phyloP scores from a whole-genome alignment of 2,888 invertebrate species.

The Lathronympha strigana region DNA sequence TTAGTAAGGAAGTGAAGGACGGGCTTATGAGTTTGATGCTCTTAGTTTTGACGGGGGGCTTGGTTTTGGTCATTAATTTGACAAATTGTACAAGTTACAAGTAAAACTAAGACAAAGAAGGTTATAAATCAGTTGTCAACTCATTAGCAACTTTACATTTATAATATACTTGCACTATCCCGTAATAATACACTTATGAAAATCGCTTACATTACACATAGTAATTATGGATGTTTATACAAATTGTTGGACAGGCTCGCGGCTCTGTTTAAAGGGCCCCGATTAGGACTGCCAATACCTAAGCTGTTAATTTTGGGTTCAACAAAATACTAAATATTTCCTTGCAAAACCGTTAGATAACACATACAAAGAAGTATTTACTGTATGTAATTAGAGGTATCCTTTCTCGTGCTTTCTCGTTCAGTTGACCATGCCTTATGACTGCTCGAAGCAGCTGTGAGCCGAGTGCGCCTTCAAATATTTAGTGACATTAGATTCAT shows the following conservation, averaged over 20 bases:
- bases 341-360: too few species aligned
- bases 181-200: conserved; percentile 51
- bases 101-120: neutral
- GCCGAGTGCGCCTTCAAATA: too few species aligned
- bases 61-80: neutral
- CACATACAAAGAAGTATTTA: too few species aligned
- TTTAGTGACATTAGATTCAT: too few species aligned
- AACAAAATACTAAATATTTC: neutral
- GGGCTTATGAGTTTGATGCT: too few species aligned
- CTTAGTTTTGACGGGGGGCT: too few species aligned
- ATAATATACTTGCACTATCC: conserved; percentile 22
- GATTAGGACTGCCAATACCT: conserved; percentile 69
- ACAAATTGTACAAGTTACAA: neutral
- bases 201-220: conserved; percentile 46
- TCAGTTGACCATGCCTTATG: too few species aligned
- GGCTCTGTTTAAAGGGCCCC: conserved; percentile 64
- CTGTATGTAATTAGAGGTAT: too few species aligned
- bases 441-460: too few species aligned
- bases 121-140: neutral
- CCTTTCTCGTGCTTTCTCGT: too few species aligned
- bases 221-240: conserved; percentile 36
- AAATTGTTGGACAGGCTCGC: conserved; percentile 47
- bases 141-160: neutral
- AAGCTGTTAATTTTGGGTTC: conserved; percentile 45
- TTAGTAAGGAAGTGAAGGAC: too few species aligned